phyloP scores from a whole-genome alignment of 2,113 vertebrate genomes.

The Bufo bufo region DNA sequence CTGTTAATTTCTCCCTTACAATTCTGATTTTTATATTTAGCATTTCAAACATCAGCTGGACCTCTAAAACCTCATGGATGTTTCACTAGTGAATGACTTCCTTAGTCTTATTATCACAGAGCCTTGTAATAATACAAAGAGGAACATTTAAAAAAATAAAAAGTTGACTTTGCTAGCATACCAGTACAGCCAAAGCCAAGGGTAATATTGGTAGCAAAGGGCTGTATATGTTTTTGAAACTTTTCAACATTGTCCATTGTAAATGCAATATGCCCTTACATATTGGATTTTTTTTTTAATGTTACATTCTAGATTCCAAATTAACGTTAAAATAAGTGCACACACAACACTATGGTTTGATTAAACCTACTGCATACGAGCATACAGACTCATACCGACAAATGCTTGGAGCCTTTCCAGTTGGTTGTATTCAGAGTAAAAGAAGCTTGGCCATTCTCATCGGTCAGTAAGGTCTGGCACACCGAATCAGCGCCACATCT shows the following conservation, averaged over 20 bases:
- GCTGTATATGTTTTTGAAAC: neutral
- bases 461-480: conserved; percentile 55
- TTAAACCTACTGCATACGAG: neutral
- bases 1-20: too few relatives aligned
- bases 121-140: too few relatives aligned
- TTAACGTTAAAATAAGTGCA: too few relatives aligned
- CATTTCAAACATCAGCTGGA: too few relatives aligned
- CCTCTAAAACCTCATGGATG: too few relatives aligned
- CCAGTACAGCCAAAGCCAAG: too few relatives aligned
- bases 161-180: too few relatives aligned
- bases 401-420: conserved; percentile 57
- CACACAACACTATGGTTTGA: neutral
- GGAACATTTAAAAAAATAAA: too few relatives aligned
- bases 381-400: conserved; percentile 30
- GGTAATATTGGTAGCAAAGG: too few relatives aligned
- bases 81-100: neutral
- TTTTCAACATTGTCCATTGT: neutral
- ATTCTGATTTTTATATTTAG: too few relatives aligned
- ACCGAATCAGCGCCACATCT: conserved; percentile 28
- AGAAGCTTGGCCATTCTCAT: conserved; percentile 61
- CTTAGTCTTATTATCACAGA: too few relatives aligned
- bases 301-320: too few relatives aligned
- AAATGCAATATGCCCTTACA: neutral
- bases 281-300: neutral
- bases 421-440: conserved; percentile 59